phyloP scores from a whole-genome alignment of 2,888 invertebrate genomes.

The Halictus ligatus region DNA sequence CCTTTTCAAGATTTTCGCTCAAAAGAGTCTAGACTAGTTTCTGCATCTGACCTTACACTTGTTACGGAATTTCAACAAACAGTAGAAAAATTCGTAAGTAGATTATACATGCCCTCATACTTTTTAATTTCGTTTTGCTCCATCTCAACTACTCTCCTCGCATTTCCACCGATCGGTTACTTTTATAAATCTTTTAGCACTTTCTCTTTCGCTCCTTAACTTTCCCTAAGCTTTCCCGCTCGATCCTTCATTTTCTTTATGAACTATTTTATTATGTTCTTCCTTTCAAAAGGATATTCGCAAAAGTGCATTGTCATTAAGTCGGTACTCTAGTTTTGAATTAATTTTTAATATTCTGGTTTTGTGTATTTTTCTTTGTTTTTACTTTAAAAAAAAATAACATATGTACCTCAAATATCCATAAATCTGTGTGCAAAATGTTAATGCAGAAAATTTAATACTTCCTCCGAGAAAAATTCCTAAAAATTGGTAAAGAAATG shows the following conservation, averaged over 20 bases:
- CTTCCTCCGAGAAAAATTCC: too few species aligned
- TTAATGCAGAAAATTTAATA: too few species aligned
- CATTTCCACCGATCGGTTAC: constrained; percentile 22
- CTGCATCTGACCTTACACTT: background rate
- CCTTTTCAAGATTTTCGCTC: background rate
- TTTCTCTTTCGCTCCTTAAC: background rate
- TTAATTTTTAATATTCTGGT: background rate
- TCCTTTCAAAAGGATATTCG: too few species aligned
- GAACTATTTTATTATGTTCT: background rate
- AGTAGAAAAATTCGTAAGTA: background rate
- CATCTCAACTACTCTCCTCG: background rate
- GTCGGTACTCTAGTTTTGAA: background rate
- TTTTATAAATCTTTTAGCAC: background rate
- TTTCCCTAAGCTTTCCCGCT: background rate
- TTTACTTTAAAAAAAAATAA: too few species aligned
- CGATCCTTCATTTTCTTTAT: background rate
- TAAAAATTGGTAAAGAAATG: too few species aligned
- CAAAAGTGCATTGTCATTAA: too few species aligned
- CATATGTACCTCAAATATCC: too few species aligned
- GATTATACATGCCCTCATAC: background rate
- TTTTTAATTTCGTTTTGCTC: background rate
- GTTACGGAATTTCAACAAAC: background rate
- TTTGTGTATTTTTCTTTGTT: too few species aligned
- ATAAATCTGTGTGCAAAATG: too few species aligned
- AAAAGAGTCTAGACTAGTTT: background rate